These are phyloP conservation scores for Acleris holmiana DNA, from an alignment of 2,888 invertebrate species.

Conservation along the genomic window DNA sequence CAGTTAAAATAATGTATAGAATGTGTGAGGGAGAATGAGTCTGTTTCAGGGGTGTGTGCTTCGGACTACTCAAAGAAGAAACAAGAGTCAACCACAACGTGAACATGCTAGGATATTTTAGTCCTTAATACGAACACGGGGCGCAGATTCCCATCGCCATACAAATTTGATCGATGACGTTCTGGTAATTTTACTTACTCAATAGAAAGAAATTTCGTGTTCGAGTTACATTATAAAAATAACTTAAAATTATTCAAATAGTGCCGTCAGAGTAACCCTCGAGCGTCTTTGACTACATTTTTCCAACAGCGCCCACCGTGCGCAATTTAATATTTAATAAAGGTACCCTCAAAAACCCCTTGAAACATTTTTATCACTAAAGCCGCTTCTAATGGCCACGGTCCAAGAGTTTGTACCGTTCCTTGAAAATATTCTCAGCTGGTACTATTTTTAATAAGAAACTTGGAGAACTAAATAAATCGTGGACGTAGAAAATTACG, in stretches of 20 bases:
- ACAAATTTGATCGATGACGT: too few relatives aligned
- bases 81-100: too few relatives aligned
- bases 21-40: too few relatives aligned
- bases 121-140: too few relatives aligned
- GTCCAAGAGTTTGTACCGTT: constrained; percentile 18
- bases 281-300: constrained; percentile 3
- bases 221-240: too few relatives aligned
- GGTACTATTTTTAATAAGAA: constrained; percentile 26
- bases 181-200: too few relatives aligned
- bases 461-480: constrained; percentile 27
- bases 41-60: too few relatives aligned
- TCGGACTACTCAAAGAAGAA: too few relatives aligned
- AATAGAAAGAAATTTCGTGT: too few relatives aligned
- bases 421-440: constrained; percentile 23
- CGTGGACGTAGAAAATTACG: constrained; percentile 16
- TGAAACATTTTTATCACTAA: constrained; percentile 31
- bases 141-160: too few relatives aligned
- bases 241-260: neutral
- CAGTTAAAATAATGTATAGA: too few relatives aligned
- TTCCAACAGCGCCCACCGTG: neutral
- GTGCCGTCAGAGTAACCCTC: neutral
- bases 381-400: constrained; percentile 19
- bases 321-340: constrained; percentile 29
- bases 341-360: constrained; percentile 21
- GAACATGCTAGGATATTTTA: too few relatives aligned